Evolutionary conservation across 2,888 invertebrate species (phyloP).

Genomic region (Nephrotoma guestfalica): DNA sequence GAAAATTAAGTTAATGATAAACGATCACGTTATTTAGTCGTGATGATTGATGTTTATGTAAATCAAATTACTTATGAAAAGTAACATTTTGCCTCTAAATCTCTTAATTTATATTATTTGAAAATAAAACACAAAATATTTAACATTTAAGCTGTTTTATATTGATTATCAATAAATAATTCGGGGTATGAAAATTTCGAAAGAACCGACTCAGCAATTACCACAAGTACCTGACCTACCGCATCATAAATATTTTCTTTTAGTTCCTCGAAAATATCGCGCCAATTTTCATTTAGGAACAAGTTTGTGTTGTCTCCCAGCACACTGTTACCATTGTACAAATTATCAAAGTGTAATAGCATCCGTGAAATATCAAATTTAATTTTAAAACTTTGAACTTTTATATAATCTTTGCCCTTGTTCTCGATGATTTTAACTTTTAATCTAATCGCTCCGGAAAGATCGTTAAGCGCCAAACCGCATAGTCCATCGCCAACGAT

Average conservation of each 20-base stretch:
- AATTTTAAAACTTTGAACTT: slow-evolving; percentile 3
- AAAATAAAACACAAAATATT: no score
- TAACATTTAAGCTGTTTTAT: background rate
- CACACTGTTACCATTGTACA: slow-evolving; percentile 8
- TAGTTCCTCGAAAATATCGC: background rate
- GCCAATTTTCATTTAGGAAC: slow-evolving; percentile 7
- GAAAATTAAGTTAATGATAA: no score
- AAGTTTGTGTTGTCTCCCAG: slow-evolving; percentile 4
- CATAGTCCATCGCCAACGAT: slow-evolving; percentile 17
- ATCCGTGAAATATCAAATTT: background rate
- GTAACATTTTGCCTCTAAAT: no score
- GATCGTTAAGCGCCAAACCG: background rate
- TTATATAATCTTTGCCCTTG: slow-evolving; percentile 3
- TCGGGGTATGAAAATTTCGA: slow-evolving; percentile 19
- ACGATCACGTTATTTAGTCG: no score
- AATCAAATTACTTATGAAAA: no score
- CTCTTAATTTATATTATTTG: no score
- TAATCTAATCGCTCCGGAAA: background rate
- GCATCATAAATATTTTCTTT: background rate
- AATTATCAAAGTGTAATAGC: slow-evolving; percentile 6
- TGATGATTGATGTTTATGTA: no score
- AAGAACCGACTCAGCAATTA: slow-evolving; percentile 20
- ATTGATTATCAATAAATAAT: slow-evolving; percentile 13
- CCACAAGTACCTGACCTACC: slow-evolving; percentile 14
- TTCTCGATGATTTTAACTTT: background rate